Base-by-base conservation (phyloP, 2,888 invertebrate genomes). In the Aporophyla lueneburgensis region DNA sequence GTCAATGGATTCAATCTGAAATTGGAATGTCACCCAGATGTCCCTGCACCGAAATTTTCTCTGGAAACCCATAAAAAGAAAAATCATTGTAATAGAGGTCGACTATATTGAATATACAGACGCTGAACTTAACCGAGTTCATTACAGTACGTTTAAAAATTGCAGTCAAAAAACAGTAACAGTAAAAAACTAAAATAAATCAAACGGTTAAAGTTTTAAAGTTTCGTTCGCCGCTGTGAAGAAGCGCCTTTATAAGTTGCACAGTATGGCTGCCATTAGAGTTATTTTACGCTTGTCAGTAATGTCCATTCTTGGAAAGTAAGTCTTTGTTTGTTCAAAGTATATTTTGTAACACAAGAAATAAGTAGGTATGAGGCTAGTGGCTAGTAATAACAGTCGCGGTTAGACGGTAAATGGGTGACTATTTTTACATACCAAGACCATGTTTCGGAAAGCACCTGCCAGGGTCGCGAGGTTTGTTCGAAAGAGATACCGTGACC, bases 281-380 rank as follows among this genome's bases (percentile, higher is more conserved):
- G 51, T 74, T 16, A 67, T 84, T 82, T 82, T 73, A 76, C 68
- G 74, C 70, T 73, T 75, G 59, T 72, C 76, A 71, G 66, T 66
- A 68, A 81, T 77, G 63, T 49, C n/a, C 12, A 58, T 81, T 69
- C 61, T 49, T 43, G 46, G 75, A 68, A 68, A 58, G 16, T 56
- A 58, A 40, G 65, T 21, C 56, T 72, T 83, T 69, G 65, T 79
- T 24, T 53, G 53, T 40, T 10, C n/a, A 56, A n/a, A 43, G n/a
- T n/a, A 54, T 40, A 65, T 65, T 78, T 56, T 65, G n/a, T 73
- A 68, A 53, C n/a, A 46, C 5, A 46, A 65, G 14, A 24, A 46
- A 61, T 49, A 59, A 59, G n/a, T 59, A 74, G 7, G 19, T 3
- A 76, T 66, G 5, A 46, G 10, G 43, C 43, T 46, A 12, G 12